Evolutionary conservation across 2,797 vertebrate genomes (phyloP), one percentile per base, ranked within the genome.

Genomic region (Spinus pinus): DNA sequence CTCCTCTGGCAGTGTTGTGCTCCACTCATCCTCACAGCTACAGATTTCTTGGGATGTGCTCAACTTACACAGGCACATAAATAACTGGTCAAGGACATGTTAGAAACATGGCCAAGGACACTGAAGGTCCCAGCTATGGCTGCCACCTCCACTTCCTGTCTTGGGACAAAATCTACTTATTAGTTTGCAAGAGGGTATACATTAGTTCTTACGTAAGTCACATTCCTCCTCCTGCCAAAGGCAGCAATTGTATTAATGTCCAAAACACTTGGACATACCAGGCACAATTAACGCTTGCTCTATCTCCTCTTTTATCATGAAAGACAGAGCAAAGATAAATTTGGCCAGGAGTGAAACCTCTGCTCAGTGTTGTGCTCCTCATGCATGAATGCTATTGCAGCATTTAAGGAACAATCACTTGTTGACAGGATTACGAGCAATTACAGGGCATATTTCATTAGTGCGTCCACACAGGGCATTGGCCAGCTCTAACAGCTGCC

Each of bases 351-450:
- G 27, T 70, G n/a, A 93, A 85, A 65, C 21, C 53, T 78, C 46
- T 0, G 0, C 42, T 89, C 41, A 50, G 21, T 20, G n/a, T 30
- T 67, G 19, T 37, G 50, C 30, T 82, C 53, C 50, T 94, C 57
- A 28, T 19, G 39, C 75, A 53, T 7, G 31, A 61, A 41, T 41
- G 25, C 69, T 93, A 69, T 33, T 58, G 72, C 33, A 69, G 65
- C 54, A 75, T 89, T 89, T 87, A 69, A 88, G 74, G 91, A 94
- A 81, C 72, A 92, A 78, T 93, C 78, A 60, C 30, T 94, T 95
- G 65, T 86, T 93, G 84, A 60, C 60, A 90, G 50, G 7, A 9
- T 70, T 70, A 13, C 22, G 61, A 74, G 75, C 47, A 83, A 65
- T 69, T 78, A 35, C 50, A 83, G 69, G 65, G 24, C 35, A 54